Evolutionary conservation across 2,888 invertebrate species (phyloP).

Genomic region (Linnaemya tessellans): DNA sequence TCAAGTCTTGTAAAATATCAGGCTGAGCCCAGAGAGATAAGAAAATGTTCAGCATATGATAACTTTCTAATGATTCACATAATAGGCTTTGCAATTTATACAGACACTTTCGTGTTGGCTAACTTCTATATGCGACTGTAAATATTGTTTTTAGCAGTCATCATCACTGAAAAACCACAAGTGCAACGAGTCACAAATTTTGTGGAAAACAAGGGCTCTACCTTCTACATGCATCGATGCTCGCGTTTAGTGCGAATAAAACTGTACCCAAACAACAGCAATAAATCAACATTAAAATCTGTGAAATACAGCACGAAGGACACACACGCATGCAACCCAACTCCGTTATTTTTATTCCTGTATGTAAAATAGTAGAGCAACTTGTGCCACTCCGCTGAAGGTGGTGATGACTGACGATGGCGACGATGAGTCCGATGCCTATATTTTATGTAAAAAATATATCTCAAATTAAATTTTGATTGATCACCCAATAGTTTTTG

Average conservation of each 20-base stretch:
- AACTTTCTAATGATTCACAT: too few species aligned
- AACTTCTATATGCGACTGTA: constrained; percentile 7
- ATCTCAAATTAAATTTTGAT: constrained; percentile 79
- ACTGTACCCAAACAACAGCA: neutral
- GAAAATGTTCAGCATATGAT: too few species aligned
- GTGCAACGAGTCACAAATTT: constrained; percentile 56
- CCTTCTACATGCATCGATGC: neutral
- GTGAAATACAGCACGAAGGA: neutral
- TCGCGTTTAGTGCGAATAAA: neutral
- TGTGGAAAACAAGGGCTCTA: constrained; percentile 31
- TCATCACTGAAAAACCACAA: constrained; percentile 43
- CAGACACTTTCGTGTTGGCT: neutral
- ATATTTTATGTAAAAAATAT: neutral
- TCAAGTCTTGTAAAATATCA: too few species aligned
- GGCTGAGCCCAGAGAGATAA: too few species aligned
- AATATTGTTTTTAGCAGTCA: neutral
- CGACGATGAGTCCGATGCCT: constrained; percentile 16
- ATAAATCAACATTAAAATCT: constrained; percentile 34
- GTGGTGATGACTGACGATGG: neutral
- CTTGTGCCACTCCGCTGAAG: neutral
- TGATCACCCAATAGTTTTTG: constrained; percentile 76
- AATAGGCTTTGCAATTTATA: too few species aligned
- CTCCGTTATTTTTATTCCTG: neutral
- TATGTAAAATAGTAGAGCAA: constrained; percentile 23
- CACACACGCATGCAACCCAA: neutral